Conservation (phyloP, 1,140 invertebrate genomes). For the Choristoneura fumiferana region DNA sequence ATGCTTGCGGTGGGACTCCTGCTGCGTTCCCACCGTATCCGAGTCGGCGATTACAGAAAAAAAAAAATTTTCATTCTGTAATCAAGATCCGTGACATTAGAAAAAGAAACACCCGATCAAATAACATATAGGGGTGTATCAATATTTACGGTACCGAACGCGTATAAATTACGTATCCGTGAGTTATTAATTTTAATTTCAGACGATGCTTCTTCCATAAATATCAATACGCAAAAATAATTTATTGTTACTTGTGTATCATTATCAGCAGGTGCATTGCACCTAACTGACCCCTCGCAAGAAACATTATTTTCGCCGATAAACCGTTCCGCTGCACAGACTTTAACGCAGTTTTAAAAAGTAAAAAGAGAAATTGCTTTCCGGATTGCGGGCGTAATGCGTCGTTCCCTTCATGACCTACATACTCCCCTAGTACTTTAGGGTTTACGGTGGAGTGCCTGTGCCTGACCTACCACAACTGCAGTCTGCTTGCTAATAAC, state of each 20-base stretch:
- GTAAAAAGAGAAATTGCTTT: slow-evolving; percentile 47
- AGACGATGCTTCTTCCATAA: background rate
- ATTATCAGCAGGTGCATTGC: slow-evolving; percentile 13
- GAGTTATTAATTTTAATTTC: background rate
- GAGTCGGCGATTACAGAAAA: slow-evolving; percentile 51
- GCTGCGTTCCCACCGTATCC: slow-evolving; percentile 61
- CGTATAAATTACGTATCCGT: background rate
- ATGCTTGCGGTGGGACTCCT: slow-evolving; percentile 58
- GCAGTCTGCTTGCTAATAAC: slow-evolving; percentile 59
- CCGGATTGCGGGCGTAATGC: slow-evolving; percentile 38
- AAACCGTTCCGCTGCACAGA: slow-evolving; percentile 37
- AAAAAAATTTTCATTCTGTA: slow-evolving; percentile 35
- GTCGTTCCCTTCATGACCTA: slow-evolving; percentile 67
- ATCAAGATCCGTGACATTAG: slow-evolving; percentile 37
- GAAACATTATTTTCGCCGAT: slow-evolving; percentile 46
- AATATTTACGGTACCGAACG: slow-evolving; percentile 1
- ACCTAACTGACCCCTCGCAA: slow-evolving; percentile 10
- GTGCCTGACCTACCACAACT: slow-evolving; percentile 65
- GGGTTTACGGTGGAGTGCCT: slow-evolving; percentile 67
- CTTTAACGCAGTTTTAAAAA: slow-evolving; percentile 35
- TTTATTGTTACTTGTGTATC: background rate
- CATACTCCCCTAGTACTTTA: slow-evolving; percentile 68
- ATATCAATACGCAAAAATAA: slow-evolving; percentile 3
- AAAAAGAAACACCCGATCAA: slow-evolving; percentile 37
- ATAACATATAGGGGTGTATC: slow-evolving; percentile 9